Evolutionary conservation across 2,888 invertebrate genomes (phyloP).

Genomic region (Folsomia manolachei): DNA sequence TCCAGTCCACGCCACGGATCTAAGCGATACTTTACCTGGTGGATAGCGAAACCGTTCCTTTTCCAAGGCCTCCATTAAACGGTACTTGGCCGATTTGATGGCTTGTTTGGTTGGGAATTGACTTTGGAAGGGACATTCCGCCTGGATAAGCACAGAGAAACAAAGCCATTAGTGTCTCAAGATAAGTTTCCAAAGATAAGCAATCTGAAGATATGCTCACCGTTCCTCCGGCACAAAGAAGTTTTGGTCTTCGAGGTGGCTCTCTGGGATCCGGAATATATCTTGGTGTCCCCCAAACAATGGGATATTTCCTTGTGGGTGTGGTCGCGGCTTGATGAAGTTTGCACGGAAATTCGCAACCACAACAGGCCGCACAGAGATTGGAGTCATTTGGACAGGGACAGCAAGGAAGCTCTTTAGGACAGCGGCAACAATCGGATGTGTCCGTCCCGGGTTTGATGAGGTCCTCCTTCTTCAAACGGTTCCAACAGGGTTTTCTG

Average conservation of each 20-base stretch:
- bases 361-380: constrained; percentile 47
- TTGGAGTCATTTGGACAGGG: constrained; percentile 43
- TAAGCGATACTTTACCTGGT: too few species aligned
- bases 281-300: constrained; percentile 40
- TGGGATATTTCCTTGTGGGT: constrained; percentile 46
- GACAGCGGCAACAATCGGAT: constrained; percentile 44
- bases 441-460: constrained; percentile 49
- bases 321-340: constrained; percentile 46
- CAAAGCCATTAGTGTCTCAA: neutral
- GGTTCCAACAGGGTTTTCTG: constrained; percentile 22
- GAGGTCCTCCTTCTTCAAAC: constrained; percentile 40
- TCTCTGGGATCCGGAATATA: constrained; percentile 46
- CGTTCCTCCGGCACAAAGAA: constrained; percentile 45
- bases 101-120: constrained; percentile 48
- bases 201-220: neutral
- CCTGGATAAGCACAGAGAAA: too few species aligned
- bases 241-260: constrained; percentile 40
- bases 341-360: constrained; percentile 48
- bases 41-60: constrained; percentile 44
- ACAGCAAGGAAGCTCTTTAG: constrained; percentile 44
- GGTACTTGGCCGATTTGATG: constrained; percentile 42
- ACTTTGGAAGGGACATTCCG: constrained; percentile 48
- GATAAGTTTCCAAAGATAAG: neutral
- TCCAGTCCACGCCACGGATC: too few species aligned
- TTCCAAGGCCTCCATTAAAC: constrained; percentile 43